Conservation (phyloP, 2,797 vertebrate genomes). For the Pristis pectinata region DNA sequence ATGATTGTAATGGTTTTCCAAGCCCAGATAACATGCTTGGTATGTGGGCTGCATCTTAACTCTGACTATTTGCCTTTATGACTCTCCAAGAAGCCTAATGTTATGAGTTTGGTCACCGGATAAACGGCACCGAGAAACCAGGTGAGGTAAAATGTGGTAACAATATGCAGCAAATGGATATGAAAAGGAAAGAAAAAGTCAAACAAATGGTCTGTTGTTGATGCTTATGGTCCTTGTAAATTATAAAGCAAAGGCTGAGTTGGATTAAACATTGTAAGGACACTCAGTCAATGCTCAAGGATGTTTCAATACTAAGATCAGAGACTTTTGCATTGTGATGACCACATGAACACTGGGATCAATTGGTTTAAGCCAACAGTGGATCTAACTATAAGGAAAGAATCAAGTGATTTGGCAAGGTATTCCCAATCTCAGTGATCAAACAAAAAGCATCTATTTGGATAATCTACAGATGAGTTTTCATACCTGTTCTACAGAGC, state of each 20-base stretch:
- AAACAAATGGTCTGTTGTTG: background rate
- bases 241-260: background rate
- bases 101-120: background rate
- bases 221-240: background rate
- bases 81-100: background rate
- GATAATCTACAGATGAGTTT: background rate
- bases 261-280: background rate
- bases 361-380: background rate
- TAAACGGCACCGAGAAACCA: background rate
- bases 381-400: background rate
- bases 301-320: background rate
- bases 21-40: conserved; percentile 50
- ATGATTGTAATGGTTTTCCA: conserved; percentile 41
- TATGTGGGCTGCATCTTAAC: background rate
- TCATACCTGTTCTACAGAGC: background rate
- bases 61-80: background rate
- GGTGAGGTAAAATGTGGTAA: background rate
- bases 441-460: background rate
- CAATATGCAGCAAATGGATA: background rate
- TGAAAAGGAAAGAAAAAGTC: background rate
- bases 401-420: background rate
- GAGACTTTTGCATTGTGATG: background rate
- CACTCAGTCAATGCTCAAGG: background rate
- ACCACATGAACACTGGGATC: background rate
- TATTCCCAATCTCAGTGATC: background rate